Conservation (phyloP, 2,113 vertebrate species). For the Zosterops japonicus region DNA sequence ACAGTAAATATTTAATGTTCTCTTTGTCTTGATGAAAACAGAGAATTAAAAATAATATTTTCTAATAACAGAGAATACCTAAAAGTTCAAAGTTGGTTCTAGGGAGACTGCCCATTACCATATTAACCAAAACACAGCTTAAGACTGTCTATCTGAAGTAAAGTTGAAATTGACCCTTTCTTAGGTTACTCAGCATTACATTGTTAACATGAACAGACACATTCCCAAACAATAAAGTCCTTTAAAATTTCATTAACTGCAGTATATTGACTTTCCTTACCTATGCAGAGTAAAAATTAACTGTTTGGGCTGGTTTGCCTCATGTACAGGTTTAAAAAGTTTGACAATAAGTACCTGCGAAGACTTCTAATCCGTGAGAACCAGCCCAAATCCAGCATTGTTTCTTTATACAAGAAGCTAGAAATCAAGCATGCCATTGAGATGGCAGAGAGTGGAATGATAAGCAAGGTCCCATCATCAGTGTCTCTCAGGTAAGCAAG, state of each 20-base stretch:
- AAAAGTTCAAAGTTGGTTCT: neutral
- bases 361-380: constrained; percentile 87
- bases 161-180: neutral
- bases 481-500: constrained; percentile 79
- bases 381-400: constrained; percentile 90
- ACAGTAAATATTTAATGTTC: constrained; percentile 64
- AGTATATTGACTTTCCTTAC: neutral
- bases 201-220: neutral
- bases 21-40: neutral
- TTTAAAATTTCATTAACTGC: neutral
- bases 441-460: constrained; percentile 84
- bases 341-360: constrained; percentile 87
- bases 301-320: constrained; percentile 25
- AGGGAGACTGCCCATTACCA: neutral
- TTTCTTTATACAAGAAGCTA: constrained; percentile 93
- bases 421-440: constrained; percentile 94
- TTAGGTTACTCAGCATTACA: neutral
- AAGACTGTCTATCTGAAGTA: neutral
- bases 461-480: constrained; percentile 77
- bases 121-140: neutral
- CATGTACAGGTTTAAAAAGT: constrained; percentile 87
- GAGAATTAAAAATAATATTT: constrained; percentile 54
- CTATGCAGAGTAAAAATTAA: neutral
- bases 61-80: neutral
- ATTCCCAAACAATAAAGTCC: neutral